Percentiles rank a stretch among this genome's conserved stretches.
Conservation (phyloP, 2,113 vertebrate species). For the Petroica traversi region DNA sequence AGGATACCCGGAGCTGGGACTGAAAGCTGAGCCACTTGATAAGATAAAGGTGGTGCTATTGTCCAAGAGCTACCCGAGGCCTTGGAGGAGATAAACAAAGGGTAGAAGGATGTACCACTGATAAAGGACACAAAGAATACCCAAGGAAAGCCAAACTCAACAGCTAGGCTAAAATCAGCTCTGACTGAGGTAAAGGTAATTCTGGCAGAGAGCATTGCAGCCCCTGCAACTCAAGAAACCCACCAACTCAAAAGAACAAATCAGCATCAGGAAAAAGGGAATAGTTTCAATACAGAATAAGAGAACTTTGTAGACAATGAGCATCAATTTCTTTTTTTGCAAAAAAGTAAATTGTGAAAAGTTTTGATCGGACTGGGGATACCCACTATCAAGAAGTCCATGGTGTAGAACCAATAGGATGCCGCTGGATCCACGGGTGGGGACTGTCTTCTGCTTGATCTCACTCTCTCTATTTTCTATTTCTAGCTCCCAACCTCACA, state of each 20-base stretch:
- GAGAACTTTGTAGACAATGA: neutral
- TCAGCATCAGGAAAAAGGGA: neutral
- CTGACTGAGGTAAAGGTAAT: neutral
- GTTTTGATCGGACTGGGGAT: neutral
- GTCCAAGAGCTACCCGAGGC: neutral
- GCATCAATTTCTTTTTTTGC: neutral
- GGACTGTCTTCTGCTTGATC: neutral
- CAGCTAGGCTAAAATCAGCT: neutral
- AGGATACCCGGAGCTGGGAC: neutral
- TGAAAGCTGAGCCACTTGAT: neutral
- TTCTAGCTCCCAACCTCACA: neutral
- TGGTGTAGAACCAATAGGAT: neutral
- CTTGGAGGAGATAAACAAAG: neutral
- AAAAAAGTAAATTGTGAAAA: neutral
- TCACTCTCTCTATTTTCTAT: neutral
- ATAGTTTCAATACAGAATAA: neutral
- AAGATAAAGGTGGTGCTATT: neutral
- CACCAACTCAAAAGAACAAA: neutral
- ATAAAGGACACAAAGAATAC: neutral
- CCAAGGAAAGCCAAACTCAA: neutral
- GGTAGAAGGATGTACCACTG: neutral
- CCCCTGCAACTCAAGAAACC: neutral
- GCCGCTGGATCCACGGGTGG: neutral
- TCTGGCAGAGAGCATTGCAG: neutral
- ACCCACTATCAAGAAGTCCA: too few relatives aligned